phyloP scores from a whole-genome alignment of 2,797 vertebrate genomes.

The Coracias cyanogaster region DNA sequence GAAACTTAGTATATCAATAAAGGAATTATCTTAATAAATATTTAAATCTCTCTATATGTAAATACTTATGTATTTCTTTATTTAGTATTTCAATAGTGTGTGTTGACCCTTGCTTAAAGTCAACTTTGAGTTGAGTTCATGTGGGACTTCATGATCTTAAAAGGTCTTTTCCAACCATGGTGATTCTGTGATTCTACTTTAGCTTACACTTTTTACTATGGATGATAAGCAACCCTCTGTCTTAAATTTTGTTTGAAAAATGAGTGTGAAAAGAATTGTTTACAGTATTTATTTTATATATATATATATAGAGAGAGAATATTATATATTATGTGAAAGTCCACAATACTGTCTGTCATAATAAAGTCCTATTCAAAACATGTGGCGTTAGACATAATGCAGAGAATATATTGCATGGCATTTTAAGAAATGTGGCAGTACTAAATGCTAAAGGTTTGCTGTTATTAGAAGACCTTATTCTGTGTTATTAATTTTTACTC shows the following conservation, averaged over 20 bases:
- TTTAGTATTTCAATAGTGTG: not conserved
- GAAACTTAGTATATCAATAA: not conserved
- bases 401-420: not conserved
- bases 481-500: not conserved
- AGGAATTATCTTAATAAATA: not conserved
- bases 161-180: no score
- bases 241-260: not conserved
- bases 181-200: not conserved
- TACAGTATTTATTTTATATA: not conserved
- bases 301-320: no score
- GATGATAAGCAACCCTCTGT: rapidly evolving
- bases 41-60: not conserved
- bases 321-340: not conserved
- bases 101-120: not conserved
- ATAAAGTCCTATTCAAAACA: not conserved
- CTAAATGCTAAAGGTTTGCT: not conserved
- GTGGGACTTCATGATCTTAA: no score
- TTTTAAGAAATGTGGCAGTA: not conserved
- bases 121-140: not conserved
- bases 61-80: not conserved
- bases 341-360: not conserved
- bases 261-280: not conserved
- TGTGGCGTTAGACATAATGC: not conserved
- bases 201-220: not conserved
- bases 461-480: not conserved